phyloP scores from a whole-genome alignment of 2,888 invertebrate genomes.

The Mesorhabditis belari region DNA sequence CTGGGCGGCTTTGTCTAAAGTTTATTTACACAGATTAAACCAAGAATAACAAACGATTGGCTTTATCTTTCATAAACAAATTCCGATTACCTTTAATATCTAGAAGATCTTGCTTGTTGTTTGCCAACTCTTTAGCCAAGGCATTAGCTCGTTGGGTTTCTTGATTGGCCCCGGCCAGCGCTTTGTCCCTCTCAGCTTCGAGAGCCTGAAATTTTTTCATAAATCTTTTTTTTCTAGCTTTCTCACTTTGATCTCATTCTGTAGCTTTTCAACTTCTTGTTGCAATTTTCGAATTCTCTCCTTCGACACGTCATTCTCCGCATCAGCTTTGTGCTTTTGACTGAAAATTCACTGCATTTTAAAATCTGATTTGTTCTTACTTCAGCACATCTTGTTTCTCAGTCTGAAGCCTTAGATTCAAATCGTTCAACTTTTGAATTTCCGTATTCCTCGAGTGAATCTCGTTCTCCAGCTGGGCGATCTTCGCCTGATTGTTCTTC shows the following conservation, averaged over 20 bases:
- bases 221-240: too few relatives aligned
- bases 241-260: constrained; percentile 41
- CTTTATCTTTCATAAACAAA: neutral
- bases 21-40: too few relatives aligned
- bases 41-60: too few relatives aligned
- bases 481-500: constrained; percentile 49
- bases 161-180: constrained; percentile 35
- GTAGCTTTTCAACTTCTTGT: constrained; percentile 43
- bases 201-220: too few relatives aligned
- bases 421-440: constrained; percentile 45
- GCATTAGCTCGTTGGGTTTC: constrained; percentile 34
- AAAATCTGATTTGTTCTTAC: too few relatives aligned
- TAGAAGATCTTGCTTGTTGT: constrained; percentile 24
- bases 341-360: too few relatives aligned
- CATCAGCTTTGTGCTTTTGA: constrained; percentile 46
- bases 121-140: constrained; percentile 36
- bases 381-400: constrained; percentile 49
- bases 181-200: constrained; percentile 31
- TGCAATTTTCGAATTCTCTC: constrained; percentile 48
- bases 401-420: constrained; percentile 46
- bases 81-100: constrained; percentile 23
- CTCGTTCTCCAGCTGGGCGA: constrained; percentile 47
- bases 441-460: constrained; percentile 39
- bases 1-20: too few relatives aligned
- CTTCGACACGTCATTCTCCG: constrained; percentile 36